Evolutionary conservation across 53 echinoderm and acorn worm species (phyloP).

Genomic region (Patiria pectinifera): DNA sequence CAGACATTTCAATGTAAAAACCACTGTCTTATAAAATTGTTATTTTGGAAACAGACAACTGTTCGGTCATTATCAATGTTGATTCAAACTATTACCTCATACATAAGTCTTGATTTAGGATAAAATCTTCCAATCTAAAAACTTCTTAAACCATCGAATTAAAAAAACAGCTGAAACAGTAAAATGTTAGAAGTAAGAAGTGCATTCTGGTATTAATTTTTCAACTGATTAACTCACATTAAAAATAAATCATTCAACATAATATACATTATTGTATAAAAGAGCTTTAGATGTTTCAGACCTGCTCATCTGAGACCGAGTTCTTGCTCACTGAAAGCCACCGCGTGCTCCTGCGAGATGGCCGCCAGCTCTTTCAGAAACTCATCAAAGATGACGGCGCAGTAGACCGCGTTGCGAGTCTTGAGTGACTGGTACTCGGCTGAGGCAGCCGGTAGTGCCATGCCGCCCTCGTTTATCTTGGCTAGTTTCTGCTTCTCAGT

Average conservation of each 20-base stretch:
- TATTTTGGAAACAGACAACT: too few relatives aligned
- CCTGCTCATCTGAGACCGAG: slow-evolving; percentile 29
- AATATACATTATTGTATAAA: not conserved
- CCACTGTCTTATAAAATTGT: too few relatives aligned
- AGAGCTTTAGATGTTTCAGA: not conserved
- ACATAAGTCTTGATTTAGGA: too few relatives aligned
- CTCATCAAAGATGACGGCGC: slow-evolving; percentile 94
- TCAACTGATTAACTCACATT: not conserved
- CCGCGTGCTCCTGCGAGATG: slow-evolving; percentile 90
- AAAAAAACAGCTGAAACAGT: not conserved
- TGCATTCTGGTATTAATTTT: not conserved
- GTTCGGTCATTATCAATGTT: too few relatives aligned
- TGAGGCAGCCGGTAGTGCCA: slow-evolving; percentile 35
- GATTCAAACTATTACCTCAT: too few relatives aligned
- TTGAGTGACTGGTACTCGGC: slow-evolving; percentile 79
- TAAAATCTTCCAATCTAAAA: too few relatives aligned
- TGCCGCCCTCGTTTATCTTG: slow-evolving; percentile 73
- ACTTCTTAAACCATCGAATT: not conserved
- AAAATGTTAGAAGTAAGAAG: not conserved
- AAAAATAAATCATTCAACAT: not conserved
- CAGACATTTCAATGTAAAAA: too few relatives aligned
- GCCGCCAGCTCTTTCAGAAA: slow-evolving; percentile 96
- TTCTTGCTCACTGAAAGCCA: slow-evolving; percentile 67
- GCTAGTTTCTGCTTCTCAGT: slow-evolving; percentile 88
- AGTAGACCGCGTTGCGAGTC: slow-evolving; percentile 91